Evolutionary conservation across 1,140 invertebrate species (phyloP), one percentile per base, ranked within the genome.

Genomic region (Cyrtorhinus lividipennis): DNA sequence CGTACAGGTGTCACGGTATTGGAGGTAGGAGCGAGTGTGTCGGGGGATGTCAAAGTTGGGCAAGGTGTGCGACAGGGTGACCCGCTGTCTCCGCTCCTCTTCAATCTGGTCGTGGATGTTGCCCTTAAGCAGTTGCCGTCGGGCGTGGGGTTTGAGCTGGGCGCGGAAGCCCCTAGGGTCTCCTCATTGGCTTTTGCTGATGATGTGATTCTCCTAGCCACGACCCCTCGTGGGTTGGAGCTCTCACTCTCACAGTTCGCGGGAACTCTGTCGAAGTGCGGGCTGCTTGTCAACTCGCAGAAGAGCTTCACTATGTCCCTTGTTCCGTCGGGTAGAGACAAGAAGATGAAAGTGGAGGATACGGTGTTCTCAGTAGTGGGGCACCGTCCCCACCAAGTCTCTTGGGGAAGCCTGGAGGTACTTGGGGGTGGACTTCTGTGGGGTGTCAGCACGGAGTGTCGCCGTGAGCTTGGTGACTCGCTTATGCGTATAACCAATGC

Each of bases 41-140:
- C 3, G 8, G 10, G 8, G 5, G 12, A 24, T 24, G 2, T 20
- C 2, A n/a, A n/a, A n/a, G n/a, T n/a, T n/a, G n/a, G n/a, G n/a
- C n/a, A n/a, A n/a, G 72, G 72, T n/a, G 71, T 72, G 0, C 67
- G 68, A 38, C 73, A 73, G 64, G 71, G 73, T 0, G 72, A 72
- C 57, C 71, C 69, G 0, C 56, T 75, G 2, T 66, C 67, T 0
- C 68, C 67, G 0, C 10, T 71, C 10, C 64, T 74, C 1, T 74
- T 74, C 38, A 72, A 73, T 27, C 44, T 72, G 56, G 66, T 67
- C 1, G 64, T 73, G 48, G 69, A 73, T 22, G 67, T 56, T 13
- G 24, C 66, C n/a, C 25, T 70, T 12, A 23, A 26, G 12, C 5
- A 2, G 15, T 46, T 68, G 20, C 22, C 67, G 24, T 24, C 24